A percentile compares a stretch with the other conserved stretches of the same genome.
Evolutionary conservation across 2,888 invertebrate species (phyloP).

Genomic region (Cephonodes hylas): DNA sequence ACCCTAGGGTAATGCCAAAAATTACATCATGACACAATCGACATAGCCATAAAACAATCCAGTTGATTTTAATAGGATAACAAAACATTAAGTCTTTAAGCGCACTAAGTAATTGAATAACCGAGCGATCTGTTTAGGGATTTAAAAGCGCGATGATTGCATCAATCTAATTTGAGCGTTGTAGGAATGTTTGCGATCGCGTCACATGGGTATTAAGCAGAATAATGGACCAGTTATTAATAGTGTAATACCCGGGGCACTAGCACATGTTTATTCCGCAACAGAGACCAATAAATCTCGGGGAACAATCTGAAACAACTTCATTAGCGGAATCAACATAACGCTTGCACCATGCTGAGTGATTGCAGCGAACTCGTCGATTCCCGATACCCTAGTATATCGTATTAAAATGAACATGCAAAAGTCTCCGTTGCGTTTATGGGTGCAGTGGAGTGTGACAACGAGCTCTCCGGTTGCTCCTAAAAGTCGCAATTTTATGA

Average conservation of each 20-base stretch:
- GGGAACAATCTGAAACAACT: slow-evolving; percentile 67
- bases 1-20: too few relatives aligned
- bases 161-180: slow-evolving; percentile 42
- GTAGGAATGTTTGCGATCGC: slow-evolving; percentile 54
- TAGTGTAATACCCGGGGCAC: slow-evolving; percentile 60
- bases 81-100: background rate
- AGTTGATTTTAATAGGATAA: background rate
- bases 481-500: slow-evolving; percentile 76
- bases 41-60: background rate
- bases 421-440: slow-evolving; percentile 49
- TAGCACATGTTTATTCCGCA: slow-evolving; percentile 66
- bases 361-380: slow-evolving; percentile 44
- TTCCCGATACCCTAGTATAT: slow-evolving; percentile 23
- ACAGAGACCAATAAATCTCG: slow-evolving; percentile 64
- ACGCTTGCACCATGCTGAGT: slow-evolving; percentile 41
- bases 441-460: slow-evolving; percentile 58
- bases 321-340: slow-evolving; percentile 66
- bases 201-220: slow-evolving; percentile 59
- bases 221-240: slow-evolving; percentile 68
- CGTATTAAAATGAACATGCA: slow-evolving; percentile 40
- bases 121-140: background rate
- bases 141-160: slow-evolving; percentile 2
- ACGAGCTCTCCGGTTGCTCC: slow-evolving; percentile 58
- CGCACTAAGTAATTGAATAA: background rate
- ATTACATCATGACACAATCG: too few relatives aligned